Evolutionary conservation across 2,113 vertebrate species (phyloP), one percentile per base, ranked within the genome.

Genomic region (Odontesthes bonariensis): DNA sequence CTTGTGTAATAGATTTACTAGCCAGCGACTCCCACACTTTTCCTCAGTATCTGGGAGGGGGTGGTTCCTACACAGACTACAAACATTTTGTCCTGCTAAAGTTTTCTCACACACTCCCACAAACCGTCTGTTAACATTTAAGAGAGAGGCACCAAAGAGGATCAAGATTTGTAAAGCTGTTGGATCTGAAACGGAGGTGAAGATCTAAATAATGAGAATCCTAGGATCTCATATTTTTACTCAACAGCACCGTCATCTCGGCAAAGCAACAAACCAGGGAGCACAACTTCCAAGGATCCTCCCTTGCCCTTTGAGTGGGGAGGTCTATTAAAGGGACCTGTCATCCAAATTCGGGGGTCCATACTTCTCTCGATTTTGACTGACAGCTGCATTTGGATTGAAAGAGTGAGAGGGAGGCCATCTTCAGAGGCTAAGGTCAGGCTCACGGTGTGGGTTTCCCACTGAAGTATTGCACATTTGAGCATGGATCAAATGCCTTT

Each of bases 51-150:
- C 47, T 40, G 31, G 22, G 54, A 44, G 63, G 69, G 42, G 58
- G 75, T 35, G 8, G 31, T 49, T 84, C 51, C 75, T 72, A 38
- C 80, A 72, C 61, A 79, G 73, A 75, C 81, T 82, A 77, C 70
- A 86, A 60, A 60, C 82, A 66, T n/a, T 23, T 66, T 73, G 81
- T 84, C 88, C 73, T 69, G 67, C 81, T 86, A 86, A 87, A 87
- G 88, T 85, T 88, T 83, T 89, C 74, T 88, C 42, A 68, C 91
- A 69, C 90, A 87, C 92, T 88, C 90, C 89, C 86, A 89, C 89
- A 79, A 87, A 84, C 88, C 89, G 90, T 91, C 88, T 93, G 91
- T 87, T 77, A 82, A 40, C 75, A 82, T 35, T 53, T 64, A 68
- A 73, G 69, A 55, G 61, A 69, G 63, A 66, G 19, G 82, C 46